Percentiles rank a stretch among this genome's conserved stretches.
phyloP scores from a whole-genome alignment of 92 coral and sea anemone genomes.

The Nematostella vectensis region DNA sequence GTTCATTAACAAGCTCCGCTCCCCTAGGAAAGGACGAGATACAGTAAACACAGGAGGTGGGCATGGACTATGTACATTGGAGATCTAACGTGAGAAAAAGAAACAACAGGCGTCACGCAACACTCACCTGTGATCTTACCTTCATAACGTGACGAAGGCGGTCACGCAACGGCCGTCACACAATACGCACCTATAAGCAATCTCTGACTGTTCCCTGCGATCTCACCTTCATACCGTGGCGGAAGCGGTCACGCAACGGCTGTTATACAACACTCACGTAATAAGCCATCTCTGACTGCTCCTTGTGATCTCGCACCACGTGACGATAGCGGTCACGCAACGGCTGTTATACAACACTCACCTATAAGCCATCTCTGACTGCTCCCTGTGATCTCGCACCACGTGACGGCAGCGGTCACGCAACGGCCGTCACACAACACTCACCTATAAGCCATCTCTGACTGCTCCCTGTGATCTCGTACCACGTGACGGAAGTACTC shows the following conservation, averaged over 20 bases:
- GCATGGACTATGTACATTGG: no score
- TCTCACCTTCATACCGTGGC: conserved; percentile 85
- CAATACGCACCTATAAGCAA: conserved; percentile 63
- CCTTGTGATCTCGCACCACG: conserved; percentile 83
- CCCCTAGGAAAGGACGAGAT: conserved; percentile 46
- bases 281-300: conserved; percentile 95
- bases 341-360: conserved; percentile 6
- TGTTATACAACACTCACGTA: no score
- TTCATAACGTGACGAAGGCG: conserved; percentile 79
- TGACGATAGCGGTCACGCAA: conserved; percentile 7
- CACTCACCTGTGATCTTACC: conserved; percentile 69
- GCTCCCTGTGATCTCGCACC: conserved; percentile 82
- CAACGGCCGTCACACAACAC: conserved; percentile 1
- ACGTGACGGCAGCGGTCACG: conserved; percentile 76
- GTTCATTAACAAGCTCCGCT: conserved; percentile 82
- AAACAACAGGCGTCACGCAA: neutral
- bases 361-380: conserved; percentile 87
- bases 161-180: conserved; percentile 9
- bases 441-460: conserved; percentile 84
- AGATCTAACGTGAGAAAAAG: no score
- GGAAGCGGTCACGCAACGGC: conserved; percentile 76
- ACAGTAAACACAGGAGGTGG: no score
- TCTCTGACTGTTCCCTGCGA: conserved; percentile 83
- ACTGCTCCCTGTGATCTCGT: conserved; percentile 84
- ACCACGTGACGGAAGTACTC: conserved; percentile 86